Base-by-base conservation (phyloP, 2,113 vertebrate species). In the Microcebus ravelobensis region DNA sequence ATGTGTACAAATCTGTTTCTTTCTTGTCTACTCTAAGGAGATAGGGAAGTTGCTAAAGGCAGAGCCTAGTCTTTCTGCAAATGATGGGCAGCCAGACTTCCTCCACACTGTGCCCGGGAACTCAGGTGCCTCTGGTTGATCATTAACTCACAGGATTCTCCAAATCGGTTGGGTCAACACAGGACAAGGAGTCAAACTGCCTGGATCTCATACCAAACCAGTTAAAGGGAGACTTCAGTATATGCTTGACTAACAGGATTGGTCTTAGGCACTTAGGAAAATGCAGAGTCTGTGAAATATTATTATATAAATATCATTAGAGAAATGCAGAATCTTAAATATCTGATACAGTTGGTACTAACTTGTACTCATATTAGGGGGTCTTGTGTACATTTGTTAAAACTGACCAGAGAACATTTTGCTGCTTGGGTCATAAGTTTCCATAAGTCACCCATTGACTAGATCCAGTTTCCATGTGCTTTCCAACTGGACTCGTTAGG, bases 211-310 rank as follows among this genome's bases (percentile, higher is more conserved):
- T 31, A 21, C 17, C 21, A 87, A 76, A 79, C 74, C 50, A 80
- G 45, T 6, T 81, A 89, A 74, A 93, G 71, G 59, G 52, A 91
- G 59, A 67, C 59, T 92, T 84, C 21, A 55, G 65, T 63, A 67
- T 14, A 48, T 65, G 88, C 87, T 42, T 61, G 18, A 52, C 76
- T 76, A 63, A 39, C 65, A 76, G 86, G 42, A 87, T 39, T 91
- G 86, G 94, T 88, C 63, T 87, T 74, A 98, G 98, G 98, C 98
- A 97, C 98, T 98, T 97, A 57, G 94, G 95, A 90, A 88, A 96
- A 93, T 63, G 29, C 27, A 84, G 61, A 79, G 42, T 95, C 57
- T 71, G 27, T 70, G 74, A 36, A 65, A 74, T 42, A 57, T 21
- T 21, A 57, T 21, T 57, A 57, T 20, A 57, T 76, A 88, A 96